Evolutionary conservation across 2,797 vertebrate species (phyloP).

Genomic region (Enteromius afrohamiltoni): DNA sequence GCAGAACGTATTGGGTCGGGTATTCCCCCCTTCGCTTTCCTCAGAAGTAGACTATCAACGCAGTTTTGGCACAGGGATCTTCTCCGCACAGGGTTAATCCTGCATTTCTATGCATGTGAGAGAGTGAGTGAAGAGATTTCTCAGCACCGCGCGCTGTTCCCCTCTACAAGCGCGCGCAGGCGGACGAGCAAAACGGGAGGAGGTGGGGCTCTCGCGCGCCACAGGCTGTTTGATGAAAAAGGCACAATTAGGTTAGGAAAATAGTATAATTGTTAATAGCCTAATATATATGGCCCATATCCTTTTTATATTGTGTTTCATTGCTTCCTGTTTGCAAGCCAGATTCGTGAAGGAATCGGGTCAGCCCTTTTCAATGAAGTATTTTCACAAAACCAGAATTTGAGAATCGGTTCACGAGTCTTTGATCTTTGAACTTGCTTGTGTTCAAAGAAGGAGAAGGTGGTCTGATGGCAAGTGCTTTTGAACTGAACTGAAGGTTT

Average conservation of each 20-base stretch:
- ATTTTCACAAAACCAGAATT: background rate
- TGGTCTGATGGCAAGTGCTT: background rate
- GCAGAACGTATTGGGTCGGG: background rate
- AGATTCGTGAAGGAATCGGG: background rate
- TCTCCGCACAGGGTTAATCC: slow-evolving; percentile 59
- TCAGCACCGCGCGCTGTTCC: slow-evolving; percentile 69
- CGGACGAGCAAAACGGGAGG: slow-evolving; percentile 72
- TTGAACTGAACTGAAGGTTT: background rate
- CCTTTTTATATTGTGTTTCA: background rate
- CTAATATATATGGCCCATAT: background rate
- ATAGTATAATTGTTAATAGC: slow-evolving; percentile 37
- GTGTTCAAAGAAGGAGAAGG: background rate
- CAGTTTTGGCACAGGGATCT: slow-evolving; percentile 34
- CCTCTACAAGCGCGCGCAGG: slow-evolving; percentile 66
- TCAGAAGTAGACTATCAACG: slow-evolving; percentile 33
- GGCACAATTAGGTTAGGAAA: slow-evolving; percentile 54
- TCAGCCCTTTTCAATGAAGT: background rate
- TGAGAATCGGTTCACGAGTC: background rate
- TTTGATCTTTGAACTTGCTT: background rate
- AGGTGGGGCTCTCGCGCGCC: slow-evolving; percentile 74
- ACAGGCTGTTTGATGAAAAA: slow-evolving; percentile 55
- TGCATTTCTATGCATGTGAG: slow-evolving; percentile 69
- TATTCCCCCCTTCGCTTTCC: slow-evolving; percentile 25
- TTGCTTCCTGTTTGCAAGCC: background rate
- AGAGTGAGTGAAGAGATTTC: slow-evolving; percentile 73